Evolutionary conservation across 2,797 vertebrate genomes (phyloP).

Genomic region (Novumbra hubbsi): DNA sequence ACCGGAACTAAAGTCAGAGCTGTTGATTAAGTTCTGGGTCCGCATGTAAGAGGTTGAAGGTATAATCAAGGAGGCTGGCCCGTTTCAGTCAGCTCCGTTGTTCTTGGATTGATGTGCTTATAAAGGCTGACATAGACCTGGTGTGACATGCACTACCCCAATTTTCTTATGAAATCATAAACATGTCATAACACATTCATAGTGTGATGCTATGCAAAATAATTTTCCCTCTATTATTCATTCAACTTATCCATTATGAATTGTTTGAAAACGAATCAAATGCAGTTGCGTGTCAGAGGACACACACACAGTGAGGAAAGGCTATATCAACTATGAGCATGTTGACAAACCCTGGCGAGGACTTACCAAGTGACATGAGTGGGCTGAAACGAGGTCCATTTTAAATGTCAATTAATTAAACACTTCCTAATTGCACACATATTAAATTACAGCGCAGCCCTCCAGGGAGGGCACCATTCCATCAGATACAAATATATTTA

Average conservation of each 20-base stretch:
- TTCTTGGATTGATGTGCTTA: no score
- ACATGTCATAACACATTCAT: no score
- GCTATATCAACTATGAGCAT: slow-evolving; percentile 13
- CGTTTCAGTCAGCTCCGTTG: no score
- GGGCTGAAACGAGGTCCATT: slow-evolving; percentile 10
- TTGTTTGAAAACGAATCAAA: slow-evolving; percentile 8
- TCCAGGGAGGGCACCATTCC: slow-evolving; percentile 13
- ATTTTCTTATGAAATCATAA: no score
- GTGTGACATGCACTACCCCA: no score
- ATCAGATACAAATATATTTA: slow-evolving; percentile 14
- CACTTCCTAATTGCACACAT: slow-evolving; percentile 18
- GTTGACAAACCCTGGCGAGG: slow-evolving; percentile 1
- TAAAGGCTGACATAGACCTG: no score
- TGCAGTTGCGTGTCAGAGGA: slow-evolving; percentile 3
- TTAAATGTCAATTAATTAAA: slow-evolving; percentile 31
- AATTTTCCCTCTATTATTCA: no score
- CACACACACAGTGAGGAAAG: background rate
- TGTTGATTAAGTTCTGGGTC: no score
- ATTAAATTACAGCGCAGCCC: slow-evolving; percentile 19
- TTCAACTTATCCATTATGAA: background rate
- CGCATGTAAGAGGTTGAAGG: no score
- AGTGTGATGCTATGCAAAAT: no score
- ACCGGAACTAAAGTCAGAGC: no score
- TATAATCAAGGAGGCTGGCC: no score
- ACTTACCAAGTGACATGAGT: background rate